A percentile compares a stretch with the other conserved stretches of the same genome.
Conservation (phyloP, 2,797 vertebrate genomes). For the Lepilemur ruficaudatus region DNA sequence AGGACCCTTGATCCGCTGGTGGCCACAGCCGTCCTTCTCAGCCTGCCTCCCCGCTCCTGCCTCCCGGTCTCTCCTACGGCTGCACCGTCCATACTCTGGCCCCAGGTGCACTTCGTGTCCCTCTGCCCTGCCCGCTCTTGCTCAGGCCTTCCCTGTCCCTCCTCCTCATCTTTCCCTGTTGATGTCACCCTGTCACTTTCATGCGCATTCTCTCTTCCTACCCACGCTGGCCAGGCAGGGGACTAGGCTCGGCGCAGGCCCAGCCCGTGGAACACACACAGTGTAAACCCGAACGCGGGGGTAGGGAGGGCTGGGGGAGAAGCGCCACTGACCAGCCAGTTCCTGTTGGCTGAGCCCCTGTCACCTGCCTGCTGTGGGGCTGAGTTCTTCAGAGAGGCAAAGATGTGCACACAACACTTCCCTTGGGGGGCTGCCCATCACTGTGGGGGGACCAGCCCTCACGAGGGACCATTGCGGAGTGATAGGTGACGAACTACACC, state of each 20-base stretch:
- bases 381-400: background rate
- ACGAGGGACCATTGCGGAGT: background rate
- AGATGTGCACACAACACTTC: background rate
- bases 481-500: accelerated
- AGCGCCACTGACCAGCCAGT: accelerated
- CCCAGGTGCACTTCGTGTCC: background rate
- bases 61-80: background rate
- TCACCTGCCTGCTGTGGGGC: background rate
- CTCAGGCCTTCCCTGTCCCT: background rate
- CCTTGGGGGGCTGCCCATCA: background rate
- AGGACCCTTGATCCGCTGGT: background rate
- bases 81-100: background rate
- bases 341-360: accelerated
- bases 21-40: background rate
- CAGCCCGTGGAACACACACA: background rate
- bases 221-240: background rate
- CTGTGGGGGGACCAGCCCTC: background rate
- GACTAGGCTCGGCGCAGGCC: background rate
- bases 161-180: background rate
- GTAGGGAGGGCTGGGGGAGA: no score
- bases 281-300: background rate
- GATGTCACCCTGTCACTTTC: background rate
- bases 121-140: background rate
- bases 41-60: background rate
- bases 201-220: background rate